Evolutionary conservation across 2,888 invertebrate genomes (phyloP).

Genomic region (Eilema caniola): DNA sequence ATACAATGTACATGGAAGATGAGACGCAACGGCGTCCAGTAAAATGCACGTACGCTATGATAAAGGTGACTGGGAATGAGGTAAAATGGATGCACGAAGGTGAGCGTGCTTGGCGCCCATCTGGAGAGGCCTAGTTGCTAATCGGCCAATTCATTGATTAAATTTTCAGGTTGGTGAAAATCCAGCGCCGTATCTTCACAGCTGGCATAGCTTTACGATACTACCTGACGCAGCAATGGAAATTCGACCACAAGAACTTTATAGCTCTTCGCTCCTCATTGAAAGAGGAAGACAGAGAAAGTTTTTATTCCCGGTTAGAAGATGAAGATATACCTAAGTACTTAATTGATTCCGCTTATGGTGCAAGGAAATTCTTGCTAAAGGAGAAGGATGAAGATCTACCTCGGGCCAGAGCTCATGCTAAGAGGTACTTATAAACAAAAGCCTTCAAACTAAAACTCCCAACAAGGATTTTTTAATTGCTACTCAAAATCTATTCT

Average conservation of each 20-base stretch:
- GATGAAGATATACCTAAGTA: constrained; percentile 81
- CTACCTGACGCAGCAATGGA: constrained; percentile 93
- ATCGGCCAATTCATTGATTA: too few relatives aligned
- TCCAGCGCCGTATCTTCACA: constrained; percentile 93
- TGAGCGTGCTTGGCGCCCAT: too few relatives aligned
- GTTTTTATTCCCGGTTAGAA: constrained; percentile 87
- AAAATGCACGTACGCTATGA: too few relatives aligned
- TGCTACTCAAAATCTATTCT: too few relatives aligned
- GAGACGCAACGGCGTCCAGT: too few relatives aligned
- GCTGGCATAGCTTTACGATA: constrained; percentile 91
- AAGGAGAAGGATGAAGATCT: constrained; percentile 88
- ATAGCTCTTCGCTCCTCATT: constrained; percentile 82
- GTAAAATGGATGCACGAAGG: too few relatives aligned
- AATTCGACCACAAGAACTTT: constrained; percentile 89
- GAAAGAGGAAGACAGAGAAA: constrained; percentile 77
- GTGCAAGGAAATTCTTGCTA: constrained; percentile 89
- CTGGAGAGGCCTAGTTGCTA: too few relatives aligned
- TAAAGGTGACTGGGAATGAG: too few relatives aligned
- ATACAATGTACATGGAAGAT: too few relatives aligned
- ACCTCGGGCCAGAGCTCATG: constrained; percentile 82
- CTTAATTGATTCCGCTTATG: constrained; percentile 86
- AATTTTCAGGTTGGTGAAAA: constrained; percentile 89
- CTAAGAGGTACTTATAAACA: constrained; percentile 77
- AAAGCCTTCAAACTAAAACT: too few relatives aligned
- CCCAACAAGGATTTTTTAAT: too few relatives aligned